phyloP scores from a whole-genome alignment of 2,113 vertebrate genomes.

The Globicephala melas region DNA sequence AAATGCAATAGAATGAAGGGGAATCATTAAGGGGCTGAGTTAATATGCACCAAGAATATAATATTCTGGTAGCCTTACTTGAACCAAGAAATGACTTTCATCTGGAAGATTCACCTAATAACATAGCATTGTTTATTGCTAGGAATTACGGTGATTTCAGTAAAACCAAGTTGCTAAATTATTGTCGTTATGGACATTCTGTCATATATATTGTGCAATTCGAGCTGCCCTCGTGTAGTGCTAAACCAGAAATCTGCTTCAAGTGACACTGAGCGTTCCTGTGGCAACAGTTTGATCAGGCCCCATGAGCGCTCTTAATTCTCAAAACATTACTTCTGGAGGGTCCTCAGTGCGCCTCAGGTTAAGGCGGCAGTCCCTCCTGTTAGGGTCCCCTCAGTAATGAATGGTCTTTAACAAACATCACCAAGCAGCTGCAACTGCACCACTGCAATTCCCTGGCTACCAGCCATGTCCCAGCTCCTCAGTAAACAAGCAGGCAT shows the following conservation, averaged over 20 bases:
- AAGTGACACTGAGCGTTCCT: accelerated
- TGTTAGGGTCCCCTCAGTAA: accelerated
- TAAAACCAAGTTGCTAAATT: neutral
- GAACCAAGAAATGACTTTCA: neutral
- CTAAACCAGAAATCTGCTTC: neutral
- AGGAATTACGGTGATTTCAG: neutral
- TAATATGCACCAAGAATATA: neutral
- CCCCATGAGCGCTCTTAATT: neutral
- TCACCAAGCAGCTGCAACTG: accelerated
- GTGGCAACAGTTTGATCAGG: accelerated
- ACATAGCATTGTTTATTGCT: neutral
- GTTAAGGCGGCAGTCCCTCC: neutral
- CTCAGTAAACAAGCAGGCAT: neutral
- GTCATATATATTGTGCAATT: neutral
- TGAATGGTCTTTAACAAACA: accelerated
- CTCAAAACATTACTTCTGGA: neutral
- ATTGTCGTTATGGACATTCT: accelerated
- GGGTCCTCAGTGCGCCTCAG: neutral
- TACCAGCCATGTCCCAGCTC: neutral
- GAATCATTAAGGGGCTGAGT: neutral
- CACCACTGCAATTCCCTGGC: accelerated
- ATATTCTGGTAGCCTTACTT: neutral
- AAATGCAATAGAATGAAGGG: neutral
- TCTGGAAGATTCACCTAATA: neutral
- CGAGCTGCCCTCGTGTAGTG: accelerated